Evolutionary conservation across 2,113 vertebrate species (phyloP).

Genomic region (Gambusia holbrooki): DNA sequence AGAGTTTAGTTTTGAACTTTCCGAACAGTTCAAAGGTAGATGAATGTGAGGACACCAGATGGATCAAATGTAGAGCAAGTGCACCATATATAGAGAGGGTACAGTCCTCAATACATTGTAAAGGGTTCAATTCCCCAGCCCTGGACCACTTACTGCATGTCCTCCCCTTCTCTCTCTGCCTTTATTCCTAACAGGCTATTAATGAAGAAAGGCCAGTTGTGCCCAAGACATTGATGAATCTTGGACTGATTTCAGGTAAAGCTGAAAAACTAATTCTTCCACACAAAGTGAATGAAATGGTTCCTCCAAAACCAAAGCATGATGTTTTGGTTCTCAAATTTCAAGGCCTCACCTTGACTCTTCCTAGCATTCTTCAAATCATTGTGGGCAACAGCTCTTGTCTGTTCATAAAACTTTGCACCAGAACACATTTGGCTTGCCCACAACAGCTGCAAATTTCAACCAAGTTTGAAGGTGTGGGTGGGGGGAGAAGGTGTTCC

Average conservation of each 20-base stretch:
- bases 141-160: no score
- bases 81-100: no score
- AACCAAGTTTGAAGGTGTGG: not conserved
- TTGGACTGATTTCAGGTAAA: not conserved
- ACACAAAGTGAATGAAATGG: not conserved
- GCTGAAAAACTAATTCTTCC: not conserved
- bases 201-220: no score
- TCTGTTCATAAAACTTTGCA: not conserved
- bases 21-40: no score
- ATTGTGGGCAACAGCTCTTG: not conserved
- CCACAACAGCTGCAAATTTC: not conserved
- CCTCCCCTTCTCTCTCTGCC: no score
- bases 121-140: no score
- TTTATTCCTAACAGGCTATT: no score
- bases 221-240: not conserved
- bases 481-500: not conserved
- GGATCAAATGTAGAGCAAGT: no score
- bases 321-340: not conserved
- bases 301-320: not conserved
- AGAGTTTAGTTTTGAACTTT: no score
- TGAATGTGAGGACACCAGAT: no score
- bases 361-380: not conserved
- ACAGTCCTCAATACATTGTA: no score
- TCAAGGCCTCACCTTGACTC: not conserved
- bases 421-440: not conserved